Base-by-base conservation (phyloP, 2,888 invertebrate genomes). In the Tipula confusa region DNA sequence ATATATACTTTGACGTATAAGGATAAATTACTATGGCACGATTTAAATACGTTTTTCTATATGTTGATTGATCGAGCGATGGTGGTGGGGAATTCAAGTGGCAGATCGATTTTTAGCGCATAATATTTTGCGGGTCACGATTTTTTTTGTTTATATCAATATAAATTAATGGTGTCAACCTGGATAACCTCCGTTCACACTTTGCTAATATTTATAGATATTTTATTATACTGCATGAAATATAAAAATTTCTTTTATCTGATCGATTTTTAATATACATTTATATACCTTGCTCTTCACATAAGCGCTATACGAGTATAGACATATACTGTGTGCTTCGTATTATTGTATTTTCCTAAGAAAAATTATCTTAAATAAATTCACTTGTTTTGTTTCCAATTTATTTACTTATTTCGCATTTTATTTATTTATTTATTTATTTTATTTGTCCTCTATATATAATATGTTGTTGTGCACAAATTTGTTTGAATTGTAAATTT, bases 401-500 rank as follows among this genome's bases (percentile, higher is more conserved):
- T 64, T 64, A 64, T 64, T 64, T 64, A 64, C 24, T 64, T 64
- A 43, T 24, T 64, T 64, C 24, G 24, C 9, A n/a, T 43, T 43
- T 43, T 38, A n/a, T 38, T 38, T 38, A 38, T 38, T 13, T 38
- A 38, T 13, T 38, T 43, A 43, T 15, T 43, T 15, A 43, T 43
- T 43, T 43, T 43, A 43, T 43, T 43, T 64, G 24, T 64, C 24
- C 2, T n/a, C n/a, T n/a, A n/a, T n/a, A n/a, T n/a, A n/a, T n/a
- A n/a, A n/a, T n/a, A n/a, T n/a, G n/a, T n/a, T n/a, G 24, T 24
- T 2, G 64, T 64, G 24, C 64, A 64, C 64, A 64, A 64, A 64
- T 64, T 64, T 64, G 64, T 64, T 64, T 64, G 64, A 64, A 64
- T 64, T 64, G 64, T 64, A 64, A 64, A 64, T 64, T 64, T 64